Evolutionary conservation across 1,140 invertebrate genomes (phyloP).

Genomic region (Colletes gigas): DNA sequence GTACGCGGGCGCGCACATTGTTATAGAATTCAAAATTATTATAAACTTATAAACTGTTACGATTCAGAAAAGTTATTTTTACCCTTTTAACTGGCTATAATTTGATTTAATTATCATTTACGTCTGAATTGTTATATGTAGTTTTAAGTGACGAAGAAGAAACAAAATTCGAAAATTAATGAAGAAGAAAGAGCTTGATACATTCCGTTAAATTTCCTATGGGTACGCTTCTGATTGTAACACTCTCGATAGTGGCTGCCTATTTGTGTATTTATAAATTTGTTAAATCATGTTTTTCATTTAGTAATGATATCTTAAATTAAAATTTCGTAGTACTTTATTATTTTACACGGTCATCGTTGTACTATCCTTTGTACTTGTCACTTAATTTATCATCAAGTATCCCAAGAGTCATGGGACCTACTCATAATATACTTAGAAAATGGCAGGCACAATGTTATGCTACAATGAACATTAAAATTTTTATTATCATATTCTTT

Average conservation of each 20-base stretch:
- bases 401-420: slow-evolving; percentile 65
- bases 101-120: slow-evolving; percentile 5
- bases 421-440: slow-evolving; percentile 52
- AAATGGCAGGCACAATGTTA: slow-evolving; percentile 50
- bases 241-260: slow-evolving; percentile 70
- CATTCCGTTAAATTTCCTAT: slow-evolving; percentile 67
- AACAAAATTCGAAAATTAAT: slow-evolving; percentile 28
- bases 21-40: slow-evolving; percentile 50
- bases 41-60: slow-evolving; percentile 36
- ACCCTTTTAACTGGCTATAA: slow-evolving; percentile 27
- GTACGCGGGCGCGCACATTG: slow-evolving; percentile 1
- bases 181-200: slow-evolving; percentile 48
- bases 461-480: slow-evolving; percentile 17
- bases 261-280: slow-evolving; percentile 67
- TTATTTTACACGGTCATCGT: slow-evolving; percentile 57
- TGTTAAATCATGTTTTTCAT: slow-evolving; percentile 63
- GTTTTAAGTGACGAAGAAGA: slow-evolving; percentile 40
- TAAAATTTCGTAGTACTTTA: slow-evolving; percentile 64
- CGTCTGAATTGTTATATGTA: not conserved
- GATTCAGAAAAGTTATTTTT: slow-evolving; percentile 45
- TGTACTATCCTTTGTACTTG: slow-evolving; percentile 54
- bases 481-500: slow-evolving; percentile 22
- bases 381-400: slow-evolving; percentile 58
- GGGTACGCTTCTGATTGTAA: slow-evolving; percentile 61
- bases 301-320: slow-evolving; percentile 69